Evolutionary conservation across 2,888 invertebrate species (phyloP).

Genomic region (Biston betularia): DNA sequence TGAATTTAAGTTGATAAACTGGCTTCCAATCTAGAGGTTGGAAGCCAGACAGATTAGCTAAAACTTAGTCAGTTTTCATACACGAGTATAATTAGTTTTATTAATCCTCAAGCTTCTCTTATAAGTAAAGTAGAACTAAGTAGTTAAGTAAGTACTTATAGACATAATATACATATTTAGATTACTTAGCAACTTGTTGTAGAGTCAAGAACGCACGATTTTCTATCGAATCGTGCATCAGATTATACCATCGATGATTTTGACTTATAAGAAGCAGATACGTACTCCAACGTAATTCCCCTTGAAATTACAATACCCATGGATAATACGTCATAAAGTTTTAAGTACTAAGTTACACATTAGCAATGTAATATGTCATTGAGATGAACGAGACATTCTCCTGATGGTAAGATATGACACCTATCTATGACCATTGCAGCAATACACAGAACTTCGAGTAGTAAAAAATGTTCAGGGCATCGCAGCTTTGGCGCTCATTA

Average conservation of each 20-base stretch:
- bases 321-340: neutral
- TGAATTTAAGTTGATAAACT: too few species aligned
- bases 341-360: neutral
- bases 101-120: neutral
- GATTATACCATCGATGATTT: slow-evolving; percentile 47
- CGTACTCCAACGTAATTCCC: slow-evolving; percentile 39
- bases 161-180: neutral
- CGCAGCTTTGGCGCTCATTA: too few species aligned
- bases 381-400: too few species aligned
- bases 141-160: neutral
- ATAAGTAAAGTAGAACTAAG: neutral
- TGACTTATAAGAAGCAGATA: slow-evolving; percentile 49
- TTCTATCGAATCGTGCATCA: slow-evolving; percentile 59
- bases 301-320: slow-evolving; percentile 20
- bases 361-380: too few species aligned
- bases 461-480: too few species aligned
- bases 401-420: too few species aligned
- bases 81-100: too few species aligned
- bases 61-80: too few species aligned
- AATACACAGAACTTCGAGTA: too few species aligned
- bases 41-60: too few species aligned
- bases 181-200: slow-evolving; percentile 16
- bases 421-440: too few species aligned
- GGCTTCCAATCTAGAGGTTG: too few species aligned
- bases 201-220: slow-evolving; percentile 55